These are phyloP conservation scores for Cryptotis parvus DNA, from an alignment of 2,113 vertebrate genomes.

Conservation along the genomic window DNA sequence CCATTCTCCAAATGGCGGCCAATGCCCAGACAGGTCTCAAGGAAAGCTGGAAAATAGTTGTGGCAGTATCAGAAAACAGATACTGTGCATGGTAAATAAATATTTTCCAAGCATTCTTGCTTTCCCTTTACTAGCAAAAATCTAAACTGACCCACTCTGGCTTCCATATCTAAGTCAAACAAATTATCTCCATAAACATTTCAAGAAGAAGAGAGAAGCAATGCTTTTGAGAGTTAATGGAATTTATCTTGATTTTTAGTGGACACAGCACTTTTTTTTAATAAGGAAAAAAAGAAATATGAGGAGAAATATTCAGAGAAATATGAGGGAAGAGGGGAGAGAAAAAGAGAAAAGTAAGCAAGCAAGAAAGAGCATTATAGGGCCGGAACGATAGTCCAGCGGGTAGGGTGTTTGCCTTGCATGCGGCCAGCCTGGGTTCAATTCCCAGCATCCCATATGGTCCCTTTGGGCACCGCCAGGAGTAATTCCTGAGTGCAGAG, in stretches of 20 bases:
- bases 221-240: background rate
- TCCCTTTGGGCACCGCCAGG: too few relatives aligned
- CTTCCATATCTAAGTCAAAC: background rate
- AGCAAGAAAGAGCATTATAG: too few relatives aligned
- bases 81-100: background rate
- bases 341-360: too few relatives aligned
- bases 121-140: constrained; percentile 39
- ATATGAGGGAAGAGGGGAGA: too few relatives aligned
- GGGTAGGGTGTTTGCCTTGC: too few relatives aligned
- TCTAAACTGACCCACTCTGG: background rate
- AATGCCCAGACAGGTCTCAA: constrained; percentile 1
- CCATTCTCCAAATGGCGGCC: constrained; percentile 22
- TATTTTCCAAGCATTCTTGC: background rate
- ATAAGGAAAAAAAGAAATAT: too few relatives aligned
- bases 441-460: too few relatives aligned
- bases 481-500: too few relatives aligned
- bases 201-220: constrained; percentile 1
- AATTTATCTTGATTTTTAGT: background rate
- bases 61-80: background rate
- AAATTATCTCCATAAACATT: background rate
- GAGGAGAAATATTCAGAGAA: too few relatives aligned
- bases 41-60: background rate
- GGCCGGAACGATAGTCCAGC: too few relatives aligned
- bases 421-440: too few relatives aligned
- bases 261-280: background rate